phyloP scores from a whole-genome alignment of 2,797 vertebrate genomes.

The Pachyuromys duprasi region DNA sequence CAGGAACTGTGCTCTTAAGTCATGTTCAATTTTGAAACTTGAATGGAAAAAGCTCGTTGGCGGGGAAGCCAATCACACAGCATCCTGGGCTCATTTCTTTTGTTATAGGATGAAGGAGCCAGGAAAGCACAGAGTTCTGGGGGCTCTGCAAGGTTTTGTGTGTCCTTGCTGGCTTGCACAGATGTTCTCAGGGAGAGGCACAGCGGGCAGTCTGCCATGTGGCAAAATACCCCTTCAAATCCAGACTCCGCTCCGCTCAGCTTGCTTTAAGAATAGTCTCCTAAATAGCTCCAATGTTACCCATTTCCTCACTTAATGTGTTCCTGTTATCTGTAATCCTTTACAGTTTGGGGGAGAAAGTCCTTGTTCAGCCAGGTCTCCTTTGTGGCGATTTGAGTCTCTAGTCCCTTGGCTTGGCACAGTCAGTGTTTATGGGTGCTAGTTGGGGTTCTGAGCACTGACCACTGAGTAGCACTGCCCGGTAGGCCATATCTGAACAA shows the following conservation, averaged over 20 bases:
- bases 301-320: not conserved
- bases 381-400: no score
- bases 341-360: not conserved
- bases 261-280: not conserved
- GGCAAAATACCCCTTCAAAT: not conserved
- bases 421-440: not conserved
- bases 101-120: not conserved
- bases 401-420: no score
- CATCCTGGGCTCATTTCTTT: not conserved
- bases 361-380: not conserved
- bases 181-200: not conserved
- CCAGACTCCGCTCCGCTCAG: not conserved
- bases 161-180: no score
- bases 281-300: not conserved
- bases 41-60: conserved; percentile 59
- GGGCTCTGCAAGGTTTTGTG: not conserved
- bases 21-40: conserved; percentile 61
- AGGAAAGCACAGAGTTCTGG: not conserved
- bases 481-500: not conserved
- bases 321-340: not conserved
- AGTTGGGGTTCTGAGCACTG: no score
- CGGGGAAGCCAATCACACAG: not conserved
- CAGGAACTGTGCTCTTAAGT: conserved; percentile 38
- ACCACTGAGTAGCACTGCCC: not conserved
- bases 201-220: not conserved